These are phyloP conservation scores for Bradypodion ventrale DNA, from an alignment of 2,797 vertebrate species.

Conservation along the genomic window DNA sequence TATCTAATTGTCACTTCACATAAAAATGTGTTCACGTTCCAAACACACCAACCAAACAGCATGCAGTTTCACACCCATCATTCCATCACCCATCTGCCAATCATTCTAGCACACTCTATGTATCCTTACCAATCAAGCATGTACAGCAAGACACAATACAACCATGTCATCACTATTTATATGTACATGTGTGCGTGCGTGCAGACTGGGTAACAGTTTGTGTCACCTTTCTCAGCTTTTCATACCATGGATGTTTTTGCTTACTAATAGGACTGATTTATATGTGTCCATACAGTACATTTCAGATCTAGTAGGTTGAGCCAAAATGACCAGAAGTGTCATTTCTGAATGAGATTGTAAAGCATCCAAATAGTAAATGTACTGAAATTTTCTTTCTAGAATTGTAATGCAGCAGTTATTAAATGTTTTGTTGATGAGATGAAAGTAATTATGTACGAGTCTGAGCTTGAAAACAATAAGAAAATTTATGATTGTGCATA, in stretches of 20 bases:
- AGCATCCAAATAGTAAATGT: neutral
- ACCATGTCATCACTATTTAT: too few relatives aligned
- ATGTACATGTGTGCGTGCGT: too few relatives aligned
- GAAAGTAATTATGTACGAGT: slow-evolving; percentile 69
- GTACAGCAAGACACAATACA: too few relatives aligned
- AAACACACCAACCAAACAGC: too few relatives aligned
- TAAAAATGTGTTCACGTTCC: too few relatives aligned
- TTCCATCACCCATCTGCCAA: too few relatives aligned
- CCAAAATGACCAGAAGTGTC: neutral
- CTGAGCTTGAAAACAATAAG: slow-evolving; percentile 7
- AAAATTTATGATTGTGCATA: neutral
- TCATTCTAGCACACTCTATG: too few relatives aligned
- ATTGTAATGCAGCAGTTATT: slow-evolving; percentile 71
- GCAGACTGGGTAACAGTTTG: neutral
- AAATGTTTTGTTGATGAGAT: slow-evolving; percentile 75
- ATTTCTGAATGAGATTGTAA: neutral
- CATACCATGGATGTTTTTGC: neutral
- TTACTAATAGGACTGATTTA: neutral
- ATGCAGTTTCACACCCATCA: too few relatives aligned
- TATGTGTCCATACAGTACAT: neutral
- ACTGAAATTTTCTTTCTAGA: slow-evolving; percentile 31
- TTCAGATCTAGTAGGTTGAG: neutral
- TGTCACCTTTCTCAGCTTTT: neutral
- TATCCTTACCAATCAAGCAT: too few relatives aligned
- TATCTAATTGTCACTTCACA: too few relatives aligned